Evolutionary conservation across 2,888 invertebrate species (phyloP).

Genomic region (Xanthorhoe spadicearia): DNA sequence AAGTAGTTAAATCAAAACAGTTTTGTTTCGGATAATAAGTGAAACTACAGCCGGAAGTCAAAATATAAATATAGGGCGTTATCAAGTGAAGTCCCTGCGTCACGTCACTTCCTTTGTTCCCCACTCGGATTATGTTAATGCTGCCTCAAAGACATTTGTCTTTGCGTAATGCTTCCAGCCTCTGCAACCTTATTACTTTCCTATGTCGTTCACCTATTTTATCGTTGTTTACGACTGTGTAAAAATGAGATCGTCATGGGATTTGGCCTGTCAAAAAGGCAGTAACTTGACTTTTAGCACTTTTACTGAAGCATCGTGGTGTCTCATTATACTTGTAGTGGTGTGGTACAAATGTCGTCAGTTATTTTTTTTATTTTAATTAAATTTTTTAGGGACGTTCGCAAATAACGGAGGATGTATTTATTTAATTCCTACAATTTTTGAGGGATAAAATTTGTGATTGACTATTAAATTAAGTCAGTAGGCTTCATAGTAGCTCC

Average conservation of each 20-base stretch:
- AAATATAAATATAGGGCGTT: conserved; percentile 14
- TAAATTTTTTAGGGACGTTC: too few relatives aligned
- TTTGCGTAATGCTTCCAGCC: conserved; percentile 72
- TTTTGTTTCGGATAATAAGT: neutral
- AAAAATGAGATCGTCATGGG: conserved; percentile 39
- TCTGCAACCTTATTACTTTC: conserved; percentile 67
- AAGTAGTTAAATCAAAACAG: neutral
- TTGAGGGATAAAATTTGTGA: too few relatives aligned
- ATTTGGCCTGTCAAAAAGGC: conserved; percentile 16
- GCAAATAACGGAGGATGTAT: too few relatives aligned
- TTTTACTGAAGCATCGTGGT: neutral
- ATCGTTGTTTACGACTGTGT: conserved; percentile 62
- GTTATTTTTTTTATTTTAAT: neutral
- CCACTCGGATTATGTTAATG: conserved; percentile 80
- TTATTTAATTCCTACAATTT: too few relatives aligned
- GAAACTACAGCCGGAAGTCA: neutral
- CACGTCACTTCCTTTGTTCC: conserved; percentile 74
- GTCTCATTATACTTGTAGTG: neutral
- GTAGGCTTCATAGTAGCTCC: too few relatives aligned
- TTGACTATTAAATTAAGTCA: too few relatives aligned
- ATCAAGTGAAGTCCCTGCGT: conserved; percentile 61
- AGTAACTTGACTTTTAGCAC: neutral
- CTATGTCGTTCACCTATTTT: conserved; percentile 68
- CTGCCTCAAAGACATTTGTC: conserved; percentile 78
- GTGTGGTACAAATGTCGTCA: neutral